phyloP scores from a whole-genome alignment of 2,888 invertebrate genomes.

The Uropetala carovei region DNA sequence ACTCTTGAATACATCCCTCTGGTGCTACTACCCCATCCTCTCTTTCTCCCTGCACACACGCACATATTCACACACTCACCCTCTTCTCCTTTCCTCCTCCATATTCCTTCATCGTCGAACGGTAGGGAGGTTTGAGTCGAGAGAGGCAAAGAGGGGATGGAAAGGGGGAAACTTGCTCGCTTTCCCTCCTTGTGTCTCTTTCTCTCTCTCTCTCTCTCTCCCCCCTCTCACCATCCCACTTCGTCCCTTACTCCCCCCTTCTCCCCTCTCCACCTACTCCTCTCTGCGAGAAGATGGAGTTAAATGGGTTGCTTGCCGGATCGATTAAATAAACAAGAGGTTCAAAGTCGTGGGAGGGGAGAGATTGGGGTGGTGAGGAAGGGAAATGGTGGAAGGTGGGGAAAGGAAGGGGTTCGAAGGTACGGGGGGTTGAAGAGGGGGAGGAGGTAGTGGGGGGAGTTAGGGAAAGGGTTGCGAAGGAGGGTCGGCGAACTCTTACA shows the following conservation, averaged over 20 bases:
- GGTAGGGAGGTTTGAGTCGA: too few species aligned
- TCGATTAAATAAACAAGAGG: slow-evolving; percentile 64
- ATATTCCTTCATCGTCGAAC: too few species aligned
- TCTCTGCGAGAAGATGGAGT: slow-evolving; percentile 43
- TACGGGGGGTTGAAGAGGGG: not conserved
- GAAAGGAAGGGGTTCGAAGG: too few species aligned
- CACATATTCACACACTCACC: too few species aligned
- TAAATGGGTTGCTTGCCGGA: slow-evolving; percentile 63
- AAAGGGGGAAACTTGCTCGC: not conserved
- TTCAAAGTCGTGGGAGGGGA: slow-evolving; percentile 44
- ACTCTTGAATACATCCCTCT: too few species aligned
- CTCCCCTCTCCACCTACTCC: not conserved
- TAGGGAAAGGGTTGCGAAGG: not conserved
- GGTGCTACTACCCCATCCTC: too few species aligned
- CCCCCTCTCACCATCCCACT: not conserved
- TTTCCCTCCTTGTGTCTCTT: not conserved
- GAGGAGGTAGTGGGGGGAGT: not conserved
- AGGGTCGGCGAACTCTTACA: not conserved
- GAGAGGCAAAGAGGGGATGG: too few species aligned
- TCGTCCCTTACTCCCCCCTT: not conserved
- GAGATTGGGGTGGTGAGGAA: not conserved
- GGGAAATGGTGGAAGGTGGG: not conserved
- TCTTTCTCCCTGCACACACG: too few species aligned
- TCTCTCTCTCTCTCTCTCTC: not conserved
- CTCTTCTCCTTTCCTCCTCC: too few species aligned